These are phyloP conservation scores for Thecocarcelia acutangulata DNA, from an alignment of 2,888 invertebrate genomes.

Conservation along the genomic window DNA sequence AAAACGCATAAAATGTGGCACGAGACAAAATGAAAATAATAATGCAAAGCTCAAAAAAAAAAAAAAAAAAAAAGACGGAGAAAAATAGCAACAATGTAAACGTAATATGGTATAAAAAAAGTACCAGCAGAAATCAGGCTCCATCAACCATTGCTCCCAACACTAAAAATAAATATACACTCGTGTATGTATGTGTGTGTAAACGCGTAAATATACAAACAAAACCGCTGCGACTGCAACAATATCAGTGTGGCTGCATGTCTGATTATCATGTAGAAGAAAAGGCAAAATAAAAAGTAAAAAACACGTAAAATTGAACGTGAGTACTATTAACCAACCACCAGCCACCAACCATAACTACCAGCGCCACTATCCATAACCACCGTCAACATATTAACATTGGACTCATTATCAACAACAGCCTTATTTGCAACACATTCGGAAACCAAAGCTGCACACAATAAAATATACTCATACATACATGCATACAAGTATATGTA, in stretches of 20 bases:
- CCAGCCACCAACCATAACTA: constrained; percentile 50
- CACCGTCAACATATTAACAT: constrained; percentile 57
- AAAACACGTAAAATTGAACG: background rate
- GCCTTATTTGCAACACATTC: constrained; percentile 47
- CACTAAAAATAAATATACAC: constrained; percentile 1
- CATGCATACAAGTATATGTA: background rate
- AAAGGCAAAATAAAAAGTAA: background rate
- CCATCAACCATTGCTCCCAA: constrained; percentile 22
- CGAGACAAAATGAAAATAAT: constrained; percentile 27
- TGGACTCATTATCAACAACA: constrained; percentile 54
- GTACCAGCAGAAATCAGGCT: constrained; percentile 15
- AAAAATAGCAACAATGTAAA: background rate
- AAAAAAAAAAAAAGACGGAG: background rate
- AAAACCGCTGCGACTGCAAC: constrained; percentile 19
- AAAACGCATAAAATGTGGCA: constrained; percentile 47
- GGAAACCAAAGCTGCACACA: constrained; percentile 43
- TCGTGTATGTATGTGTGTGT: background rate
- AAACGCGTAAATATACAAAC: background rate
- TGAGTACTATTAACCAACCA: constrained; percentile 46
- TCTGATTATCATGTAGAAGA: constrained; percentile 34
- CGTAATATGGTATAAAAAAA: constrained; percentile 12
- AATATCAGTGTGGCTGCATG: constrained; percentile 14
- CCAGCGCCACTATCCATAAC: constrained; percentile 49
- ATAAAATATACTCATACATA: background rate
- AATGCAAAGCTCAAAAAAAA: background rate